Base-by-base conservation (phyloP, 2,113 vertebrate genomes). In the Callospermophilus lateralis region DNA sequence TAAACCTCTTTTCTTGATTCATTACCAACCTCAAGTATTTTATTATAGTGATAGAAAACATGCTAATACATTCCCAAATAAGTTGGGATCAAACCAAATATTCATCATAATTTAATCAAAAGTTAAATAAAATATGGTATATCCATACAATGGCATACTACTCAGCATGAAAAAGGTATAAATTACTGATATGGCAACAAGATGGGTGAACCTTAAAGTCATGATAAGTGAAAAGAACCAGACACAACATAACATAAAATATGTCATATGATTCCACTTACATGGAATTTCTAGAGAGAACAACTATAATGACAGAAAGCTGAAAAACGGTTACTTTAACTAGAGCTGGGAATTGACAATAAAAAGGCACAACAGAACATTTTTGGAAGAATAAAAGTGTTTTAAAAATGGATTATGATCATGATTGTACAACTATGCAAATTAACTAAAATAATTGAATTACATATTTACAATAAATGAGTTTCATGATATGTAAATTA, bases 31-130 rank as follows among this genome's bases (percentile, higher is more conserved):
- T 68, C 20, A 15, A 32, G 32, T 12, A 68, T 68, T 51, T n/a
- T 68, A 20, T 34, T 68, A 67, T 19, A 32, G 39, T 84, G 45
- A 22, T 45, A 17, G 26, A 4, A 84, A 84, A 45, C 17, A 34
- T 10, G 45, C 11, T 45, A 67, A 68, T 42, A 85, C 28, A 85
- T 17, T 45, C 55, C 55, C 12, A 90, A 90, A 90, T 26, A 63
- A 63, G 3, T 17, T 84, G 34, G 4, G 79, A 88, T 96, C 65
- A 93, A 97, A 84, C n/a, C 55, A 84, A 96, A 91, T 55, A 2
- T n/a, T 39, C 63, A 78, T 83, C 74, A 72, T 3, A 32, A 13
- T 78, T 81, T 87, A 86, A 87, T 13, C 37, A 94, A 65, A 32
- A 72, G 45, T 34, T 74, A 92, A 81, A 68, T 74, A 92, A 81